Percentiles rank a stretch among this genome's conserved stretches.
These are phyloP conservation scores for Drosophila chauvacae DNA, from an alignment of 1,140 invertebrate genomes.

Conservation along the genomic window DNA sequence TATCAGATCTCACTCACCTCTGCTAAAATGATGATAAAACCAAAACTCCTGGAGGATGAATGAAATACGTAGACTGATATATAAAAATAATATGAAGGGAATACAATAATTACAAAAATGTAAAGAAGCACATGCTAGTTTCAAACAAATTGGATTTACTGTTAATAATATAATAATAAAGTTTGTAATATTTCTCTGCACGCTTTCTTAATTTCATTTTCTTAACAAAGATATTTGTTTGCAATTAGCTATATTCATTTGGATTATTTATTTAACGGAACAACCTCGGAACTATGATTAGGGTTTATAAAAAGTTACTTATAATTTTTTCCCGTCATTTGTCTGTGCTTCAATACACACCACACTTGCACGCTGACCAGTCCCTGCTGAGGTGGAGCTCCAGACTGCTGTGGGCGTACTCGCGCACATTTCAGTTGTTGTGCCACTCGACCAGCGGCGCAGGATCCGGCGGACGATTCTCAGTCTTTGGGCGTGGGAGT, in stretches of 20 bases:
- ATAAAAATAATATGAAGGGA: neutral
- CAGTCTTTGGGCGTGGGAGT: conserved; percentile 86
- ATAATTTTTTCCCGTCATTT: neutral
- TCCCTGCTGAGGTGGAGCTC: conserved; percentile 91
- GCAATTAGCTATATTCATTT: too few relatives aligned
- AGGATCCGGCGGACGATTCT: conserved; percentile 86
- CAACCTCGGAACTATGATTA: neutral
- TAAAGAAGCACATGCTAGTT: too few relatives aligned
- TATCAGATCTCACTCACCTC: neutral
- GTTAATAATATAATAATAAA: too few relatives aligned
- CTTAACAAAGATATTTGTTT: too few relatives aligned
- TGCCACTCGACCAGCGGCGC: conserved; percentile 89
- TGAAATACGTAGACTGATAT: neutral
- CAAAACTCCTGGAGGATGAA: neutral
- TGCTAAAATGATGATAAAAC: conserved; percentile 1
- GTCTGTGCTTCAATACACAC: conserved; percentile 59
- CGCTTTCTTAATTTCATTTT: too few relatives aligned
- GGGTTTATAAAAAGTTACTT: neutral
- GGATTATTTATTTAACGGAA: neutral
- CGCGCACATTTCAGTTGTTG: conserved; percentile 94
- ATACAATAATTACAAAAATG: too few relatives aligned
- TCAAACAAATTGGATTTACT: too few relatives aligned
- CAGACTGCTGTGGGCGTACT: too few relatives aligned
- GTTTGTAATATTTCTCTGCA: too few relatives aligned
- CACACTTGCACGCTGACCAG: conserved; percentile 93